A percentile compares a stretch with the other conserved stretches of the same genome.
Conservation (phyloP, 1,140 invertebrate species). For the Zaprionus vittiger region DNA sequence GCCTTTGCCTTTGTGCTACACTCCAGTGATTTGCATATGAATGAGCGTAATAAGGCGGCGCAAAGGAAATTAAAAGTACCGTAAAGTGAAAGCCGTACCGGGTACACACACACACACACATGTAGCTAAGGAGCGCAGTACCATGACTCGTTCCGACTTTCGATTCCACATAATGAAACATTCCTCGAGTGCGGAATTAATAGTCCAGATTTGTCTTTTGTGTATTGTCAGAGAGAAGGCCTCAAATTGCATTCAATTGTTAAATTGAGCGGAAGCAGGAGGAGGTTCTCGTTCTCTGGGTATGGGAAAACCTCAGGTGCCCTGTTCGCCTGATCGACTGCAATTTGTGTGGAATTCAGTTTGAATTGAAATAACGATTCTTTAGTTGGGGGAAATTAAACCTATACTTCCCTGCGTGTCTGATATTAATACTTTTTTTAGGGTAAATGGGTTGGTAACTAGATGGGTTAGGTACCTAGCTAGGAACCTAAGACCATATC, state of each 20-base stretch:
- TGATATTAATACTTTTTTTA: not conserved
- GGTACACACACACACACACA: slow-evolving; percentile 17
- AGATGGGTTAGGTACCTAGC: no score
- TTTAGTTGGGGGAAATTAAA: not conserved
- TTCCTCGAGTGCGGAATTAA: slow-evolving; percentile 81
- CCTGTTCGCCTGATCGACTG: slow-evolving; percentile 29
- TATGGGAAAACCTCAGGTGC: slow-evolving; percentile 26
- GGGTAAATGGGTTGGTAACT: not conserved
- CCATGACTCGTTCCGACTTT: slow-evolving; percentile 33
- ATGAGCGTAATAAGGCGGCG: slow-evolving; percentile 76
- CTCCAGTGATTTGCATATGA: slow-evolving; percentile 80
- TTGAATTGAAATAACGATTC: not conserved
- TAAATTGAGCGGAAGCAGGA: slow-evolving; percentile 73
- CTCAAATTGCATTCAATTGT: slow-evolving; percentile 73
- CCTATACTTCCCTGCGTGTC: not conserved
- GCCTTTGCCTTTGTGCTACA: slow-evolving; percentile 60
- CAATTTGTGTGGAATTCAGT: not conserved
- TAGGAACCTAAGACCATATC: no score
- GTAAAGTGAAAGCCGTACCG: slow-evolving; percentile 25
- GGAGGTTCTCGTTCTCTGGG: not conserved
- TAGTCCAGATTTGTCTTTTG: slow-evolving; percentile 82
- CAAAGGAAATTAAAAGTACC: slow-evolving; percentile 76
- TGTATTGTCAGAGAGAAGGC: slow-evolving; percentile 46
- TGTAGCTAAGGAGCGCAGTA: slow-evolving; percentile 16
- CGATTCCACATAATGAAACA: slow-evolving; percentile 65